These are phyloP conservation scores for Eretmochelys imbricata DNA, from an alignment of 2,113 vertebrate species.

Conservation along the genomic window DNA sequence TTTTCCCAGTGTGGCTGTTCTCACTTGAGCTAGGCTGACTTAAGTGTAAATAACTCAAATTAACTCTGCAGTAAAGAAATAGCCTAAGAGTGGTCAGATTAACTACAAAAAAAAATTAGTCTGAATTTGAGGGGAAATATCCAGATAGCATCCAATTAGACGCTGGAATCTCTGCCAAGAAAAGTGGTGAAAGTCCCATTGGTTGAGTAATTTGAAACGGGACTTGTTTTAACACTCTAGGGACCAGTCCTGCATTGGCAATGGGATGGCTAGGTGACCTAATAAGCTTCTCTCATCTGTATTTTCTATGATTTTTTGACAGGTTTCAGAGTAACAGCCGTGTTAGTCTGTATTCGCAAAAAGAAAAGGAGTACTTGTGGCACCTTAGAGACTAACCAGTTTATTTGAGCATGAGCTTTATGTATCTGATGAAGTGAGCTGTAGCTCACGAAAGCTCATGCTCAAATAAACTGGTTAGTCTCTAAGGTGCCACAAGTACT, in stretches of 20 bases:
- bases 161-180: not conserved
- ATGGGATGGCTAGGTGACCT: not conserved
- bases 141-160: not conserved
- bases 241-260: not conserved
- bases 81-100: not conserved
- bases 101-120: not conserved
- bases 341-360: no score
- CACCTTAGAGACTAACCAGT: no score
- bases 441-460: no score
- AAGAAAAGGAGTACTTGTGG: no score
- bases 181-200: not conserved
- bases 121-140: not conserved
- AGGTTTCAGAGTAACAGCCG: no score
- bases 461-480: no score
- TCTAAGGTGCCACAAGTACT: no score
- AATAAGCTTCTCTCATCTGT: not conserved
- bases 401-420: no score
- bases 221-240: constrained; percentile 20
- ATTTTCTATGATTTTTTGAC: not conserved
- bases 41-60: not conserved
- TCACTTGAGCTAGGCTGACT: not conserved
- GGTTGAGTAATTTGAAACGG: not conserved
- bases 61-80: not conserved
- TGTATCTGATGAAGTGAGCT: no score
- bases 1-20: not conserved